Evolutionary conservation across 92 coral and sea anemone species (phyloP), one percentile per base, ranked within the genome.

Genomic region (Porites rus): DNA sequence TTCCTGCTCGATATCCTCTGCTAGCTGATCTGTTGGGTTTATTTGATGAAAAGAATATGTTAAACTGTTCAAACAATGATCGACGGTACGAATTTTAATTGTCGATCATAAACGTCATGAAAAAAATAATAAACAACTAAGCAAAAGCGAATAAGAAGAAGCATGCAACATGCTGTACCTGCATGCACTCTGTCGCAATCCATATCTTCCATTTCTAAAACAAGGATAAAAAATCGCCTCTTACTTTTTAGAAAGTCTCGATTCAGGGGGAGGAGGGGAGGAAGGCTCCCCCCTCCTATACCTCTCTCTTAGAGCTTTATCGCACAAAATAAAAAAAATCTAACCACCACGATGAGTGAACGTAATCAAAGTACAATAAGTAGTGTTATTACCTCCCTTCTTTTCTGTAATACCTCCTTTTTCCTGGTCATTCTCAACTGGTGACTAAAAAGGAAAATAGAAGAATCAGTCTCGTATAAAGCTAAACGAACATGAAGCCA

Each of bases 1-100:
- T 62, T 81, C 90, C 14, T 93, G 93, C 50, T 89, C 89, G 62
- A 61, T 88, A 46, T 86, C 93, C 38, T 81, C 79, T 76, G 74
- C 28, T 74, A 11, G 25, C 65, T 67, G 80, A 51, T 81, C 72
- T 80, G 65, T 66, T 51, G 60, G 1, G 11, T 56, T 56, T 10
- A 11, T 56, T 28, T 56, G 16, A 10, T 56, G 11, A 56, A 56
- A 56, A 56, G 61, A 56, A 56, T 38, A 14, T 56, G 17, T 56
- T 10, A 10, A 56, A 10, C 12, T 54, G 11, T 54, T 54, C 16
- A 54, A 54, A 38, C 46, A 38, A 38, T 38, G 46, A 38, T 3
- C 46, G 46, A 38, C 46, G 6, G 6, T 38, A 38, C 5, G 46
- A 38, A 38, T 38, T 38, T 28, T 38, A 4, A 38, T 4, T 38